These are phyloP conservation scores for Hylaeus anthracinus DNA, from an alignment of 1,140 invertebrate genomes.

Conservation along the genomic window DNA sequence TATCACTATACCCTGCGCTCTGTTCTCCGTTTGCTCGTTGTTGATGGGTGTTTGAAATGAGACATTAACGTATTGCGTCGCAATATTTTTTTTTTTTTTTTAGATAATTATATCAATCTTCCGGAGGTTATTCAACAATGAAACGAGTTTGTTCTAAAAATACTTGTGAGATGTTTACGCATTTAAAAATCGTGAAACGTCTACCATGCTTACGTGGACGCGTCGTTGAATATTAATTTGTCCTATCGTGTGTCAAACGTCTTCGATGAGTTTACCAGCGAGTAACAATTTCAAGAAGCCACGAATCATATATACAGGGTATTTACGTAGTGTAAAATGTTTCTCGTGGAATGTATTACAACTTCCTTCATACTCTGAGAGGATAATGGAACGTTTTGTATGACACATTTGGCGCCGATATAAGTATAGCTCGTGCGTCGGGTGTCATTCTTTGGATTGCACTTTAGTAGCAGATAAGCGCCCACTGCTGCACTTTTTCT, in stretches of 20 bases:
- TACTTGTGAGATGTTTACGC: not conserved
- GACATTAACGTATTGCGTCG: not conserved
- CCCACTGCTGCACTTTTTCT: too few relatives aligned
- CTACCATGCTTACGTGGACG: not conserved
- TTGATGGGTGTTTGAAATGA: not conserved
- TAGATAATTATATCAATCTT: not conserved
- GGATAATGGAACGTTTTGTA: too few relatives aligned
- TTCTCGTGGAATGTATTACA: not conserved
- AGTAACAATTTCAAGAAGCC: not conserved
- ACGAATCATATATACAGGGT: slow-evolving; percentile 7
- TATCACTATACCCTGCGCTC: not conserved
- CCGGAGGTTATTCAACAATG: not conserved
- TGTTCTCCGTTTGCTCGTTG: not conserved
- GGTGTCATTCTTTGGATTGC: too few relatives aligned
- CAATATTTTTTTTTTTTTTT: not conserved
- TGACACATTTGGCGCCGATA: too few relatives aligned
- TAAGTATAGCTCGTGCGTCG: too few relatives aligned
- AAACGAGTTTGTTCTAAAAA: not conserved
- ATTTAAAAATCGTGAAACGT: not conserved
- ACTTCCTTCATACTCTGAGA: not conserved
- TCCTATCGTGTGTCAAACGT: not conserved
- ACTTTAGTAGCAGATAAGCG: too few relatives aligned
- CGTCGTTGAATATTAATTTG: not conserved
- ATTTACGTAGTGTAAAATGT: not conserved
- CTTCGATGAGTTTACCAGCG: not conserved